Evolutionary conservation across 2,797 vertebrate genomes (phyloP), one percentile per base, ranked within the genome.

Genomic region (Sebastes kiyomatsui): DNA sequence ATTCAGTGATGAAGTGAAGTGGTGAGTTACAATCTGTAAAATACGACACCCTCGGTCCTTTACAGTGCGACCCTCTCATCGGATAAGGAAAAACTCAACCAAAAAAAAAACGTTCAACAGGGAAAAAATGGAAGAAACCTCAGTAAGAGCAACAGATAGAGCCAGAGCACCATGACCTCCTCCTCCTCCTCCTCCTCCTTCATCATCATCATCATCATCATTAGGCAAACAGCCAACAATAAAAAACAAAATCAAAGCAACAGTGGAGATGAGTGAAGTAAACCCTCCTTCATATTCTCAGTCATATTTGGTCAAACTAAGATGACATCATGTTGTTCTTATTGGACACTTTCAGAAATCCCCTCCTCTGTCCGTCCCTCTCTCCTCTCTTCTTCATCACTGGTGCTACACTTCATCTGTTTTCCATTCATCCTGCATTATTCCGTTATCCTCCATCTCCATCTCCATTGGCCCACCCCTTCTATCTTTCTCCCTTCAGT

Each of bases 401-500:
- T 52, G 49, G 22, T 10, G 49, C 73, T 28, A 2, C 1, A 18
- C 75, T 62, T 61, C 67, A 12, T 82, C 61, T 84, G 42, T 42
- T 72, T 65, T 80, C 46, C 46, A 70, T 77, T 80, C 69, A 20
- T 69, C 42, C 73, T 54, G 55, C 20, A 9, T 52, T 18, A 12
- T 59, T 27, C 64, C 33, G 32, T 32, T 68, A 33, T 67, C 86
- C 65, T 77, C 67, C 42, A 4, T 72, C 67, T 77, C 55, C 33
- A 35, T 35, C 67, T 46, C 2, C 70, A 68, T 71, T 71, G 66
- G 16, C 80, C 30, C 60, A 18, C 78, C 66, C 42, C 67, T 32
- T 58, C 35, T 84, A 38, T 80, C 74, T 85, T 72, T 60, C 76
- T 87, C 80, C 18, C 80, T 91, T 90, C 80, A 88, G 81, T 87